Percentiles rank a stretch among this genome's conserved stretches.
Conservation (phyloP, 2,888 invertebrate species). For the Melitaea athalia region DNA sequence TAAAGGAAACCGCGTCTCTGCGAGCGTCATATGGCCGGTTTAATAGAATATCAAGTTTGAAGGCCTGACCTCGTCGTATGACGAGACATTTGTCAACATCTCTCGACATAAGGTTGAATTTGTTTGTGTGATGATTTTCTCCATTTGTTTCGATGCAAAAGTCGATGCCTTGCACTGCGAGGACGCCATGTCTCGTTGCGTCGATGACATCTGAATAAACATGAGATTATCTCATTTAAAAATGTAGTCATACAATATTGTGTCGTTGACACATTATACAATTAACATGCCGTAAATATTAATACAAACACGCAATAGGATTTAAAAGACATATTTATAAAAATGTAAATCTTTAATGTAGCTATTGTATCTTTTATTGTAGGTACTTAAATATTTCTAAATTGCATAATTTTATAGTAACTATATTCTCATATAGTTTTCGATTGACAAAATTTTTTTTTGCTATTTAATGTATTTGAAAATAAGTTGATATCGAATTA, state of each 20-base stretch:
- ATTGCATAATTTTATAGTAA: no score
- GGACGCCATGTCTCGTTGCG: slow-evolving; percentile 79
- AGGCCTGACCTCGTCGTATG: slow-evolving; percentile 91
- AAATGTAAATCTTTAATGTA: neutral
- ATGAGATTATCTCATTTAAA: slow-evolving; percentile 7
- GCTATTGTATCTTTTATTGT: neutral
- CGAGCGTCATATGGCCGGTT: slow-evolving; percentile 88
- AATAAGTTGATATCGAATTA: slow-evolving; percentile 2
- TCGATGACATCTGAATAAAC: slow-evolving; percentile 73
- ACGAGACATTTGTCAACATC: slow-evolving; percentile 85
- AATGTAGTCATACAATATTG: neutral
- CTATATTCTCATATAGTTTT: no score
- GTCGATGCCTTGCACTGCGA: slow-evolving; percentile 88
- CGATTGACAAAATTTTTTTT: neutral
- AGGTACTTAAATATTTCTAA: no score
- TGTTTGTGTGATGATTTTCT: slow-evolving; percentile 88
- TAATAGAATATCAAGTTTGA: slow-evolving; percentile 87
- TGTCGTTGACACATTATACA: neutral
- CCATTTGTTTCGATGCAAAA: slow-evolving; percentile 89
- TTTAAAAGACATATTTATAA: neutral
- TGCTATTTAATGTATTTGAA: neutral
- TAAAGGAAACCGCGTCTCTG: slow-evolving; percentile 91
- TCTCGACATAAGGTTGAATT: slow-evolving; percentile 88
- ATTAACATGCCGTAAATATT: neutral
- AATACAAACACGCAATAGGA: neutral